Evolutionary conservation across 2,113 vertebrate species (phyloP), one percentile per base, ranked within the genome.

Genomic region (Gavialis gangeticus): DNA sequence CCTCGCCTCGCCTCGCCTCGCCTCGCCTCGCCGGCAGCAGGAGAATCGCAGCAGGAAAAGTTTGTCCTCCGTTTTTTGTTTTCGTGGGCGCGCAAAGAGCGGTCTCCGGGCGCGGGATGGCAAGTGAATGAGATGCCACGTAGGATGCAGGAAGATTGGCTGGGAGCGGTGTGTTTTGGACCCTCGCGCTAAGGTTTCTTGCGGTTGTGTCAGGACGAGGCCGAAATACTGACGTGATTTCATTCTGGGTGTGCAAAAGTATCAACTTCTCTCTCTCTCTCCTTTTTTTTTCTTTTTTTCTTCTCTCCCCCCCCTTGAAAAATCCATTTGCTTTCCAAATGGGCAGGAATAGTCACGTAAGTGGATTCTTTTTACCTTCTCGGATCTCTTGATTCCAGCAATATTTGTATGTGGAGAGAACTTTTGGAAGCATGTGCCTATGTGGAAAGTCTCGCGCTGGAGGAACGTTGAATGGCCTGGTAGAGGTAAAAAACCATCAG

Each of bases 11-110:
- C 34, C 1, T 76, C 88, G 92, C 75, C 85, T 73, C 64, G 60
- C 55, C 60, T 89, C 69, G 90, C 88, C 85, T 85, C 92, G 87
- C 82, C 93, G 92, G 89, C 94, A 87, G 87, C 92, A 76, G 75
- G 25, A 79, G n/a, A n/a, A n/a, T n/a, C n/a, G n/a, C n/a, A n/a
- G n/a, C n/a, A n/a, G n/a, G n/a, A n/a, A n/a, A n/a, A n/a, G n/a
- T n/a, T n/a, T n/a, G n/a, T n/a, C n/a, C n/a, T n/a, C n/a, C n/a
- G n/a, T n/a, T n/a, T n/a, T n/a, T n/a, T n/a, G n/a, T n/a, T n/a
- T 34, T 34, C 34, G 46, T 9, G 46, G 46, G 46, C 9, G 37
- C 8, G 46, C 9, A 2, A 9, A 46, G 46, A 46, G 9, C 7
- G 37, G 37, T 37, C 37, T 37, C 6, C 37, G 9, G 46, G 46